Conservation (phyloP, 2,797 vertebrate species). For the Scleropages formosus region DNA sequence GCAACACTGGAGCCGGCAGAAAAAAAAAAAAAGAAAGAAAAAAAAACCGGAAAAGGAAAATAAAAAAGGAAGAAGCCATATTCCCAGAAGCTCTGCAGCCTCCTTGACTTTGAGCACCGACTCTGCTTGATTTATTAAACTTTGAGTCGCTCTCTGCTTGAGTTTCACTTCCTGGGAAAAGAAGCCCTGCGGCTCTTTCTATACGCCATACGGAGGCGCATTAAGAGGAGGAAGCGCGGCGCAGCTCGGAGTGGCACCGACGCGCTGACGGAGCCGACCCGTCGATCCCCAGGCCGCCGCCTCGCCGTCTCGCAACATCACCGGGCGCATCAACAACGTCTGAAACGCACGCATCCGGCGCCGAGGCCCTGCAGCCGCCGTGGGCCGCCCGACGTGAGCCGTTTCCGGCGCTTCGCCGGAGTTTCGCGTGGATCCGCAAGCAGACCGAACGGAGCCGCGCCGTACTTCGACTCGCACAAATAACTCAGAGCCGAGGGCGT, state of each 20-base stretch:
- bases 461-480: slow-evolving; percentile 62
- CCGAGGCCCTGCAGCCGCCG: slow-evolving; percentile 17
- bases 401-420: slow-evolving; percentile 38
- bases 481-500: slow-evolving; percentile 67
- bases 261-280: neutral
- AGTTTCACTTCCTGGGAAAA: slow-evolving; percentile 6
- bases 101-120: slow-evolving; percentile 10
- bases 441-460: slow-evolving; percentile 56
- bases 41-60: neutral
- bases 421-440: slow-evolving; percentile 48
- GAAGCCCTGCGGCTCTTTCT: neutral
- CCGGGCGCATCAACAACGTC: slow-evolving; percentile 33
- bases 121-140: slow-evolving; percentile 9
- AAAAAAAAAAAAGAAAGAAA: neutral
- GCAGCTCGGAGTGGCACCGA: slow-evolving; percentile 15
- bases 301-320: slow-evolving; percentile 30
- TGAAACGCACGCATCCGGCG: slow-evolving; percentile 13
- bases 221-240: slow-evolving; percentile 7
- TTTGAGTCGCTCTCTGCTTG: slow-evolving; percentile 1
- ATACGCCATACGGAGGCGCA: neutral
- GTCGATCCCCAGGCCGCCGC: slow-evolving; percentile 22
- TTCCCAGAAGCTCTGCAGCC: slow-evolving; percentile 16
- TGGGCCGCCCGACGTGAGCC: slow-evolving; percentile 19
- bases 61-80: neutral
- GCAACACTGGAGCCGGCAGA: neutral